Percentiles rank a stretch among this genome's conserved stretches.
Conservation (phyloP, 2,113 vertebrate genomes). For the Eptesicus fuscus region DNA sequence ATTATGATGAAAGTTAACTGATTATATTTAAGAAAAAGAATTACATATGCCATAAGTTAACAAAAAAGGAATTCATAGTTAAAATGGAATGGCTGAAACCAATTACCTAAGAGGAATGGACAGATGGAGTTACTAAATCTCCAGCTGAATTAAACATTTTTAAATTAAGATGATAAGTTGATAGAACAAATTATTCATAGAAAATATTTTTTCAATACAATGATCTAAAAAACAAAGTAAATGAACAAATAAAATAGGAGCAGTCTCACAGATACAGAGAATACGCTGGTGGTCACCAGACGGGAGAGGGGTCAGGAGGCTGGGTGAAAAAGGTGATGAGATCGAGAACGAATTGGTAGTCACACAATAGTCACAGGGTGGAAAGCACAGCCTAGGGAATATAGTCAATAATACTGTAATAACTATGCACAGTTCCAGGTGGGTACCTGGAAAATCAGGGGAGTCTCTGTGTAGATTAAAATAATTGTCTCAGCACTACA, state of each 20-base stretch:
- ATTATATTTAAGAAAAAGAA: conserved; percentile 50
- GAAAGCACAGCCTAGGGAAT: too few species aligned
- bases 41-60: neutral
- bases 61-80: neutral
- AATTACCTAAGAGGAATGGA: conserved; percentile 26
- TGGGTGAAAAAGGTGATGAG: too few species aligned
- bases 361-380: too few species aligned
- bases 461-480: neutral
- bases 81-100: conserved; percentile 36
- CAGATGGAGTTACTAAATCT: conserved; percentile 26
- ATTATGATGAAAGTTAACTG: conserved; percentile 7
- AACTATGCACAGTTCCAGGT: neutral
- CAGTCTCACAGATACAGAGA: neutral
- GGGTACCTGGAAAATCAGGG: neutral
- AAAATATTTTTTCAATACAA: neutral
- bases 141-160: neutral
- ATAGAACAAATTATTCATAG: neutral
- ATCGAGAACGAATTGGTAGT: too few species aligned
- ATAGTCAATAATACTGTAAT: too few species aligned
- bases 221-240: neutral
- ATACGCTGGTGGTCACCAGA: too few species aligned
- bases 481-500: neutral
- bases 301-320: too few species aligned
- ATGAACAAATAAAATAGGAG: neutral
- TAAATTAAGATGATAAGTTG: neutral